Evolutionary conservation across 2,113 vertebrate species (phyloP), one percentile per base, ranked within the genome.

Genomic region (Illadopsis cleaveri): DNA sequence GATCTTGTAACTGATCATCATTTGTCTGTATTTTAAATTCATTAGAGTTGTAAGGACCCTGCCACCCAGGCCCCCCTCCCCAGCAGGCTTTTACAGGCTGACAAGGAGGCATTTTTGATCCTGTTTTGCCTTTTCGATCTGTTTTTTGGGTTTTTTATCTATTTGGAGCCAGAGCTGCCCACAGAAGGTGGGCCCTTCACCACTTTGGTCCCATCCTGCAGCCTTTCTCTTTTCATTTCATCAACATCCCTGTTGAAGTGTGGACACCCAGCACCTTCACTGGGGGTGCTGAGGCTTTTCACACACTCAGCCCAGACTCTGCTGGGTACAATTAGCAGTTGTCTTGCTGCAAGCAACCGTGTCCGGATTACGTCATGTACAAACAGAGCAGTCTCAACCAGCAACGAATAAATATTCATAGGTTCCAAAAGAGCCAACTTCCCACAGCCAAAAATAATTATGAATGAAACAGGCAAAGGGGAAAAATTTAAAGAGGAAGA

Each of bases 381-480:
- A 93, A 91, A 90, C 68, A 86, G 24, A 91, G 57, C 60, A 58
- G 70, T 38, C 56, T 62, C 71, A 62, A 75, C 62, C 62, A 85
- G 82, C 69, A 79, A 20, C 2, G 40, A 82, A 65, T 93, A 91
- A 92, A 94, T 93, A 93, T 91, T 87, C 81, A 68, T n/a, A 21
- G 78, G 4, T 13, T 90, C 84, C 84, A 93, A 85, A 88, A 82
- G 16, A 89, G 38, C 53, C 84, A 82, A 25, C 42, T 85, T 72
- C n/a, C 78, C 65, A 62, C 50, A 90, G 91, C 82, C 89, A 95
- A 91, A 90, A 96, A 85, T 87, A 87, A 89, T 93, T 38, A 45
- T 53, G 81, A 89, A 87, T 87, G 21, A 90, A 91, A 53, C 25
- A 65, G 70, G 65, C 1, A 1, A 76, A 72, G 64, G 88, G 58